phyloP scores from a whole-genome alignment of 2,888 invertebrate genomes.

The Coecobrya sp. region DNA sequence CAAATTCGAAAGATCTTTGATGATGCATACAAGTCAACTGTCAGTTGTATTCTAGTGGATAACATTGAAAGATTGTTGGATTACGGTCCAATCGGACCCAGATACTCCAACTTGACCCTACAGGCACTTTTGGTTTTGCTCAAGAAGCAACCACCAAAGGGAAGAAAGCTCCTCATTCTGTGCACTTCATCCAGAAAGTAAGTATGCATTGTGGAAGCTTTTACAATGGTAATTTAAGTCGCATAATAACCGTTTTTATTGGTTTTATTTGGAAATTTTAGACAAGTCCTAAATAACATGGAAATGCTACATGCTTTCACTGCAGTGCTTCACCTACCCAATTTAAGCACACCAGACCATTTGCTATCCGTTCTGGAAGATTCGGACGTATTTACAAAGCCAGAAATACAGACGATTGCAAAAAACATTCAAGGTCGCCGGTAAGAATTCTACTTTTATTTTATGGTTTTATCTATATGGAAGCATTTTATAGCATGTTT shows the following conservation, averaged over 20 bases:
- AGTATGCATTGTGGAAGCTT: conserved; percentile 81
- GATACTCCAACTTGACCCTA: conserved; percentile 98
- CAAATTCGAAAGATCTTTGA: conserved; percentile 98
- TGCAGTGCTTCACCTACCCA: conserved; percentile 96
- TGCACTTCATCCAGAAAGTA: conserved; percentile 97
- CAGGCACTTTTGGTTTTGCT: conserved; percentile 97
- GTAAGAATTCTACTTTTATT: conserved; percentile 89
- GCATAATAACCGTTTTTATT: conserved; percentile 8
- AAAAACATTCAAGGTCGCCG: conserved; percentile 93
- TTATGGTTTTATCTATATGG: neutral
- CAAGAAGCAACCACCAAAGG: conserved; percentile 98
- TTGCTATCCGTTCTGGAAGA: conserved; percentile 94
- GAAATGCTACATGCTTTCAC: conserved; percentile 97
- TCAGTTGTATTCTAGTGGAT: conserved; percentile 99
- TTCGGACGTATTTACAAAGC: conserved; percentile 92
- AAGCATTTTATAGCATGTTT: too few relatives aligned
- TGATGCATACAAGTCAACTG: conserved; percentile 98
- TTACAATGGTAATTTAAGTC: neutral
- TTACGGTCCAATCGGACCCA: conserved; percentile 98
- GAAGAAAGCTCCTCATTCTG: conserved; percentile 96
- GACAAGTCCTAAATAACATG: conserved; percentile 98
- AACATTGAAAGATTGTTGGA: conserved; percentile 99
- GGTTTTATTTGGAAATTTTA: conserved; percentile 87
- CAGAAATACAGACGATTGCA: conserved; percentile 92
- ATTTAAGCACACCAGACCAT: conserved; percentile 95